These are phyloP conservation scores for Eristalinus aeneus DNA, from an alignment of 2,888 invertebrate genomes.

Conservation along the genomic window DNA sequence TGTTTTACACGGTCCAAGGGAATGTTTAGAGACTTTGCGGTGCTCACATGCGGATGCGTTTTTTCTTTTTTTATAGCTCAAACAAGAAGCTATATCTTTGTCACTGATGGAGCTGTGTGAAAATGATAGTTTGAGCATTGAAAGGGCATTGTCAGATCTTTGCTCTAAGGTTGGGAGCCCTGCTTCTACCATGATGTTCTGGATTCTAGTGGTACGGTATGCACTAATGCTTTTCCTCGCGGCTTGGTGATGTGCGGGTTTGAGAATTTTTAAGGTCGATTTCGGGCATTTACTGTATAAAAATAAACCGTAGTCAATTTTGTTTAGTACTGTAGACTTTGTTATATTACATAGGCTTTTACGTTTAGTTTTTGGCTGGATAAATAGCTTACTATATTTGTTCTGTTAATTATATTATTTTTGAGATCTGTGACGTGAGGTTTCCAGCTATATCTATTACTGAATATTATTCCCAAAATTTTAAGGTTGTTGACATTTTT, in stretches of 20 bases:
- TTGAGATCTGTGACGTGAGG: background rate
- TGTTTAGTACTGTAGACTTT: background rate
- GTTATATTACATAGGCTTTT: background rate
- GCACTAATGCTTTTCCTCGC: background rate
- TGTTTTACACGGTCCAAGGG: no score
- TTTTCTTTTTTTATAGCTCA: background rate
- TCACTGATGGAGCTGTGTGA: conserved; percentile 5
- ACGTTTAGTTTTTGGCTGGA: no score
- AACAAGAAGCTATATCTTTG: background rate
- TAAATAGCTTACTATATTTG: no score
- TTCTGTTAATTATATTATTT: no score
- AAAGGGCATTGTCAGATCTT: background rate
- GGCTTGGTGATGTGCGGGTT: background rate
- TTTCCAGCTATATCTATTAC: no score
- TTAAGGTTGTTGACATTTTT: no score
- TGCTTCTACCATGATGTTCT: background rate
- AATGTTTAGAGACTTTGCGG: no score
- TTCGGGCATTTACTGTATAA: background rate
- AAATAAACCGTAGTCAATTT: background rate
- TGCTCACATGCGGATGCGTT: background rate
- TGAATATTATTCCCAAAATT: no score
- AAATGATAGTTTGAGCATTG: conserved; percentile 2
- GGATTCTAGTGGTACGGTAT: background rate
- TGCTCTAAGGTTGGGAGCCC: background rate
- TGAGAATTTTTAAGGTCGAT: background rate